Percentiles rank a stretch among this genome's conserved stretches.
Evolutionary conservation across 2,797 vertebrate genomes (phyloP).

Genomic region (Poeciliopsis paucimaculata): DNA sequence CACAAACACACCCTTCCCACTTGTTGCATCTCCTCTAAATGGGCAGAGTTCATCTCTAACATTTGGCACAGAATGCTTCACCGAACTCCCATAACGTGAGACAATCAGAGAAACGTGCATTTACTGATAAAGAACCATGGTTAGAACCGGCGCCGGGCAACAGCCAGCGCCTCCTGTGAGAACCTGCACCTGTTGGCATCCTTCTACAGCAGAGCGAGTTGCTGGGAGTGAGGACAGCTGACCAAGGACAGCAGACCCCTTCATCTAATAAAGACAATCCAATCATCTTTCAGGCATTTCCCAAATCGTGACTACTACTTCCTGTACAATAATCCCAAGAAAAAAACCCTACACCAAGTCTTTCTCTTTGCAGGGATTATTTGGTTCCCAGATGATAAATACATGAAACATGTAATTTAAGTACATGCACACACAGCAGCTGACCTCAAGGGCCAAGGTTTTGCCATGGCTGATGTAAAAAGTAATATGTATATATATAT

Average conservation of each 20-base stretch:
- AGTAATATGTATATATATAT: conserved; percentile 38
- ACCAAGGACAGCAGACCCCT: conserved; percentile 62
- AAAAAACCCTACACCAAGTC: conserved; percentile 1
- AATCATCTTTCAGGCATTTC: neutral
- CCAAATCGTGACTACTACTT: neutral
- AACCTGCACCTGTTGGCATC: conserved; percentile 81
- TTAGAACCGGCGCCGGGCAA: conserved; percentile 25
- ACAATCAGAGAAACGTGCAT: conserved; percentile 67
- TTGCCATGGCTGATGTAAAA: conserved; percentile 61
- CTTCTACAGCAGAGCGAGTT: conserved; percentile 63
- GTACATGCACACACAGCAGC: conserved; percentile 41
- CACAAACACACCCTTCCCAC: conserved; percentile 39
- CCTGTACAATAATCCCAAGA: neutral
- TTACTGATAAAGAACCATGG: conserved; percentile 27
- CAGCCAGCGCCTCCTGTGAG: conserved; percentile 43
- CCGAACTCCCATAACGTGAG: conserved; percentile 67
- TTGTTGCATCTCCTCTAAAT: conserved; percentile 40
- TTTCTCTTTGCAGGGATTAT: neutral
- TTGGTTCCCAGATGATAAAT: conserved; percentile 2
- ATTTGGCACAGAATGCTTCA: conserved; percentile 51
- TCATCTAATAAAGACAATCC: conserved; percentile 26
- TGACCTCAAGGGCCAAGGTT: conserved; percentile 58
- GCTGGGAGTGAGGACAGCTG: conserved; percentile 72
- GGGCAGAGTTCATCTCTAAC: conserved; percentile 60
- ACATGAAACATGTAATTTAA: conserved; percentile 12